These are phyloP conservation scores for Zygogramma bicolorata DNA, from an alignment of 2,888 invertebrate genomes.

Conservation along the genomic window DNA sequence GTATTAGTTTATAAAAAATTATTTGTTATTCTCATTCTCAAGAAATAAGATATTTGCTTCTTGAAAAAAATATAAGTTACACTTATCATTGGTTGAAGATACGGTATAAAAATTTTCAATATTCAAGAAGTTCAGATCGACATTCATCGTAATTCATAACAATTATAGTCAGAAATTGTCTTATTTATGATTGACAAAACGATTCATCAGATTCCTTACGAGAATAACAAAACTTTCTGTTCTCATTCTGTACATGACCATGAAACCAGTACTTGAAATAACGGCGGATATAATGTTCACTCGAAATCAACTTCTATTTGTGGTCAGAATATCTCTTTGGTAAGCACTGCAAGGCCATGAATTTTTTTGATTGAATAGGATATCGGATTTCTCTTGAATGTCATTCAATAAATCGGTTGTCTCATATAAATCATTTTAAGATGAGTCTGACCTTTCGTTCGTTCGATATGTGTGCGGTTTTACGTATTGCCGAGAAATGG, in stretches of 20 bases:
- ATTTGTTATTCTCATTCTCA: too few relatives aligned
- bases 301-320: not conserved
- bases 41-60: too few relatives aligned
- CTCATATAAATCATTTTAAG: not conserved
- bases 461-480: not conserved
- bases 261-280: not conserved
- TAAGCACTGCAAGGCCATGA: not conserved
- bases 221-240: too few relatives aligned
- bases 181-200: too few relatives aligned
- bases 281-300: not conserved
- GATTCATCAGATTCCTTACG: too few relatives aligned
- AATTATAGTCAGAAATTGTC: too few relatives aligned
- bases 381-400: not conserved
- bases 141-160: too few relatives aligned
- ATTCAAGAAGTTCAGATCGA: too few relatives aligned
- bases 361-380: not conserved
- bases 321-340: not conserved
- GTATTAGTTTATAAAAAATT: too few relatives aligned
- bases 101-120: too few relatives aligned
- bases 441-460: constrained; percentile 7
- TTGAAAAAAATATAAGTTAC: too few relatives aligned
- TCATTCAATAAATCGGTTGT: not conserved
- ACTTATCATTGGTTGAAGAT: too few relatives aligned
- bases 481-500: constrained; percentile 21
- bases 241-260: not conserved